Percentiles rank a stretch among this genome's conserved stretches.
phyloP scores from a whole-genome alignment of 2,797 vertebrate genomes.

The Sciaenops ocellatus region DNA sequence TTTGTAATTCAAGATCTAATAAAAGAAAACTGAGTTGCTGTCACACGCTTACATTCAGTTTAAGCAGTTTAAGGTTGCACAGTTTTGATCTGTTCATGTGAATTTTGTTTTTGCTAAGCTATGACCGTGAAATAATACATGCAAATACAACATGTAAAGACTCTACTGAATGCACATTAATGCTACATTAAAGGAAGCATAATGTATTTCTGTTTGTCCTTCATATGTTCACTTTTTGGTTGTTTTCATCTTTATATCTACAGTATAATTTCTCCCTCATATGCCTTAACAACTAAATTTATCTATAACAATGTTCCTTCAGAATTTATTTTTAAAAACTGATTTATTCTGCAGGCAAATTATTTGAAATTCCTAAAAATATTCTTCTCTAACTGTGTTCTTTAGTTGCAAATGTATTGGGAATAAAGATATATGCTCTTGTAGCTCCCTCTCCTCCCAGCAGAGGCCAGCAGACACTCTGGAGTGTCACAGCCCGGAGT shows the following conservation, averaged over 20 bases:
- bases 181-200: too few relatives aligned
- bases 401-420: background rate
- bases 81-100: background rate
- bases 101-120: too few relatives aligned
- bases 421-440: background rate
- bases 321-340: too few relatives aligned
- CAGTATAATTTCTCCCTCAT: background rate
- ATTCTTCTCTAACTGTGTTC: background rate
- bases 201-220: background rate
- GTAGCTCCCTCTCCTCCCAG: slow-evolving; percentile 53
- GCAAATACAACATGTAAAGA: background rate
- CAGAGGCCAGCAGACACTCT: slow-evolving; percentile 78
- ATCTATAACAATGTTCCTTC: background rate
- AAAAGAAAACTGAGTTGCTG: too few relatives aligned
- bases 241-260: background rate
- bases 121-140: background rate
- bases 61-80: background rate
- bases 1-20: too few relatives aligned
- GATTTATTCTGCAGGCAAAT: background rate
- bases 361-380: background rate
- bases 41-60: background rate
- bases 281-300: too few relatives aligned
- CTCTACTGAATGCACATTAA: background rate
- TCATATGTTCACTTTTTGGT: background rate
- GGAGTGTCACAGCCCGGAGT: slow-evolving; percentile 31